Evolutionary conservation across 1,140 invertebrate species (phyloP).

Genomic region (Drosophila jambulina): DNA sequence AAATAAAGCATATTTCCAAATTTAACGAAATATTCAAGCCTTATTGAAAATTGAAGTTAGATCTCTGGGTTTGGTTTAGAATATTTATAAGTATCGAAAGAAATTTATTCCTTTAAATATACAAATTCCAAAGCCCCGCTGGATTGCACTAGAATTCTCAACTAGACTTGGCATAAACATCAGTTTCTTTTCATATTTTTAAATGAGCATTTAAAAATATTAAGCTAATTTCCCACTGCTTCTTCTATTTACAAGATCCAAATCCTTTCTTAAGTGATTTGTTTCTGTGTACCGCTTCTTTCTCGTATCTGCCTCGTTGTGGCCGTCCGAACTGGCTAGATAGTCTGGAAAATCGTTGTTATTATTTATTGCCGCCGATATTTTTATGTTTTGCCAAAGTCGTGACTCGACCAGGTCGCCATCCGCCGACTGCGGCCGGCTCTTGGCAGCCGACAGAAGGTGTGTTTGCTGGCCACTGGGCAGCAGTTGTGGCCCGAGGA

Average conservation of each 20-base stretch:
- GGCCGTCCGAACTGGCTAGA: constrained; percentile 52
- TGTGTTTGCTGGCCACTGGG: constrained; percentile 68
- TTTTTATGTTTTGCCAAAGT: constrained; percentile 83
- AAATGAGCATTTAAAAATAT: not conserved
- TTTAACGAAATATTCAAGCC: not conserved
- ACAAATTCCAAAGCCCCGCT: no score
- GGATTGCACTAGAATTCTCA: not conserved
- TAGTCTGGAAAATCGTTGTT: constrained; percentile 83
- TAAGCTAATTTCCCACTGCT: not conserved
- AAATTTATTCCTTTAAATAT: not conserved
- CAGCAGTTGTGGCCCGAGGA: constrained; percentile 23
- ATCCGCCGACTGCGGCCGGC: constrained; percentile 16
- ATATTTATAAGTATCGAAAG: not conserved
- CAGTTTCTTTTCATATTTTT: not conserved
- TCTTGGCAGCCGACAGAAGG: constrained; percentile 69
- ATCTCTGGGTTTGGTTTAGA: not conserved
- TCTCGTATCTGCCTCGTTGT: constrained; percentile 32
- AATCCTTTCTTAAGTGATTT: not conserved
- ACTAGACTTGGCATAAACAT: not conserved
- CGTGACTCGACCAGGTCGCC: constrained; percentile 74
- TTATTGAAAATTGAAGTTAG: not conserved
- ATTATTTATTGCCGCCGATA: constrained; percentile 83
- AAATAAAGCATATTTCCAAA: not conserved
- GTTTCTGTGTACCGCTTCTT: constrained; percentile 34
- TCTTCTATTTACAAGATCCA: no score